These are phyloP conservation scores for Belgica antarctica DNA, from an alignment of 2,888 invertebrate genomes.

Conservation along the genomic window DNA sequence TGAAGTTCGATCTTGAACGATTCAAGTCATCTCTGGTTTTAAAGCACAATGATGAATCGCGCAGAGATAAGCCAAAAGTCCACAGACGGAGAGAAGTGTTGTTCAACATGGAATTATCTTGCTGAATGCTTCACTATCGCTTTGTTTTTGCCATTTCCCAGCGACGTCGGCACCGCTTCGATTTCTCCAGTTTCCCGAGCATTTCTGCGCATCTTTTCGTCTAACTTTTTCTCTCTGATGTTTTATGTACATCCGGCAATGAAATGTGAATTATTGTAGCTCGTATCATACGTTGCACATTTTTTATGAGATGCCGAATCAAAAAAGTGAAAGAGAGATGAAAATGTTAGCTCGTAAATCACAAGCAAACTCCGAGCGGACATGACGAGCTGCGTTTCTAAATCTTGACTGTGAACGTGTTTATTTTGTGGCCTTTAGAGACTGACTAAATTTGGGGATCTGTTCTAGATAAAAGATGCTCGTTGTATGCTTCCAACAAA, in stretches of 20 bases:
- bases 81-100: background rate
- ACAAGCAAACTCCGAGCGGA: slow-evolving; percentile 1
- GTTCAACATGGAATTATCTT: background rate
- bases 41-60: background rate
- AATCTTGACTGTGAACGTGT: background rate
- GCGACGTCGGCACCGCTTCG: slow-evolving; percentile 12
- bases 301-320: background rate
- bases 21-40: background rate
- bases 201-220: background rate
- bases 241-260: slow-evolving; percentile 30
- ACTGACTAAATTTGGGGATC: background rate
- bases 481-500: background rate
- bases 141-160: slow-evolving; percentile 10
- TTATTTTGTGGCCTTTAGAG: background rate
- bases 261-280: background rate
- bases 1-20: too few relatives aligned
- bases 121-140: background rate
- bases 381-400: slow-evolving; percentile 3
- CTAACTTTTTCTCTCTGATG: slow-evolving; percentile 6
- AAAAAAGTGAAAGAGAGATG: background rate
- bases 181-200: background rate
- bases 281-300: slow-evolving; percentile 21
- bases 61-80: background rate
- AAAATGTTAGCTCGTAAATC: background rate
- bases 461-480: slow-evolving; percentile 22